Base-by-base conservation (phyloP, 53 echinoderm and acorn worm genomes). In the Paracentrotus lividus region DNA sequence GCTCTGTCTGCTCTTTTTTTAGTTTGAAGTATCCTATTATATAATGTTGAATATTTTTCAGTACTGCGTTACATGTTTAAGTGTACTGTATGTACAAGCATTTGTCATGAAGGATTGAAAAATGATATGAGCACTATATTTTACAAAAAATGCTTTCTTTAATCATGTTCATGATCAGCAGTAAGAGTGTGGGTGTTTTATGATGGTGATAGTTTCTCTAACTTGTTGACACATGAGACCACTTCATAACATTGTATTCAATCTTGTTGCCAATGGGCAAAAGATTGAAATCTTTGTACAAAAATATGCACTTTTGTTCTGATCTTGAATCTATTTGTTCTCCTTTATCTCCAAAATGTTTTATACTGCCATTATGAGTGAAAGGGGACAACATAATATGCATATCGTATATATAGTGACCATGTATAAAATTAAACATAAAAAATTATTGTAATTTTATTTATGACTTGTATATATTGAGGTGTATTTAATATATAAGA, bases 401-500 rank as follows among this genome's bases (percentile, higher is more conserved):
- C 56, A 86, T 86, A 86, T 86, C 86, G n/a, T 86, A 86, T 86
- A 86, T 86, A 86, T 86, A 55, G 86, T 55, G 86, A 86, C 55
- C 1, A 23, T 86, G 86, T 86, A 86, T n/a, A n/a, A n/a, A 51
- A 85, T 33, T 85, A 49, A 85, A 85, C 57, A 86, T 33, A 86
- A 23, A 86, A n/a, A 72, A 86, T 54, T 56, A 86, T n/a, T 86
- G 86, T 86, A 55, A 86, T 86, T 55, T 57, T 86, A 86, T 89
- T 64, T 89, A 89, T 64, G 65, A 89, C 59, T 89, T 89, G 89
- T 89, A 89, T 64, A 89, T 89, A 89, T 61, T 89, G 60, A 61
- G 89, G 89, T 89, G 89, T 89, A 89, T 89, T 89, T 89, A 89
- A 89, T 89, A 64, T 27, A 27, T 26, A 47, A 81, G 13, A n/a